Evolutionary conservation across 1,140 invertebrate species (phyloP), one percentile per base, ranked within the genome.

Genomic region (Muscidifurax raptorellus): DNA sequence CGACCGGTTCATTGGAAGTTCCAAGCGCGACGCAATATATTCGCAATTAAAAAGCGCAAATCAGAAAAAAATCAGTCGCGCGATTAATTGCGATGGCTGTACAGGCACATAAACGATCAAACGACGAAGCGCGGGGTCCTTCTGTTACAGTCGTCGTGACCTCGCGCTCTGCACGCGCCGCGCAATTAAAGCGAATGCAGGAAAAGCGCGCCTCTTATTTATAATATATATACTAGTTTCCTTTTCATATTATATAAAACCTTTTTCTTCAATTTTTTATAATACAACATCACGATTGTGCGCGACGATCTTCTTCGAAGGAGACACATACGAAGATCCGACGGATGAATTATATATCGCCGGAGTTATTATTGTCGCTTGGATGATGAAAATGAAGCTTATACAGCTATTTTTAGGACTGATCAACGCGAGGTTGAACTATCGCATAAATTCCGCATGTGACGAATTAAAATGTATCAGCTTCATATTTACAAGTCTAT

Each of bases 41-140:
- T 75, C 40, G 36, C 36, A 25, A 47, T 44, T 75, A 25, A 77
- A 27, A 64, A 77, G 36, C 0, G 72, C 7, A 74, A 66, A 81
- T 47, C 27, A 52, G n/a, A 82, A 32, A 82, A 44, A 27, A 25
- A 69, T 78, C 13, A n/a, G 27, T 59, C 27, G 10, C 1, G 12
- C 82, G 82, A 83, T 83, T 83, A 77, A 83, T 84, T 79, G 44
- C 76, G 12, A 80, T 32, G 27, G 83, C 28, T 74, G 36, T 78
- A 10, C 66, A 76, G 9, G n/a, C 72, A 75, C 72, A 6, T 44
- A n/a, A n/a, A 75, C 83, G 28, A 75, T 25, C 67, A 15, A n/a
- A 79, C 72, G 52, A 79, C 44, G 64, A 79, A n/a, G 67, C 82
- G 66, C 82, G 66, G 44, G 76, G 67, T 79, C 76, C 82, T 79